Conservation (phyloP, 2,113 vertebrate species). For the Stictonetta naevosa region DNA sequence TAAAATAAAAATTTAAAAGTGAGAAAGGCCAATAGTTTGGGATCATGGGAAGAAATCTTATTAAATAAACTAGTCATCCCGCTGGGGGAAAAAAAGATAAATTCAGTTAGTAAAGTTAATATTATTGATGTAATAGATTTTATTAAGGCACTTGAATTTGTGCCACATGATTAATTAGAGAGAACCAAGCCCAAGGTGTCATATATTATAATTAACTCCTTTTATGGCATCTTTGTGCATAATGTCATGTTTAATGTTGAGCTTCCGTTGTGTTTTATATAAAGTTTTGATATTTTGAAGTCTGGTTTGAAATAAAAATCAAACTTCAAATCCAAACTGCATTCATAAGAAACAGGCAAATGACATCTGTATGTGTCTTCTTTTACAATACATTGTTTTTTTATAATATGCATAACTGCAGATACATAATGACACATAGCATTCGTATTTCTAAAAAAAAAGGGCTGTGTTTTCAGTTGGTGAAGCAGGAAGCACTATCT, state of each 20-base stretch:
- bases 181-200: background rate
- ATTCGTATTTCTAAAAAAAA: background rate
- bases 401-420: background rate
- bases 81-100: background rate
- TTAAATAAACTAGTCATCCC: background rate
- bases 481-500: background rate
- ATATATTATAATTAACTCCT: accelerated
- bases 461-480: background rate
- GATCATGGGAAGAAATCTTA: background rate
- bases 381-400: background rate
- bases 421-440: background rate
- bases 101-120: background rate
- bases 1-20: background rate
- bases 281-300: background rate
- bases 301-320: background rate
- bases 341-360: background rate
- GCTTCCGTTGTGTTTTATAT: background rate
- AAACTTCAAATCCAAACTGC: background rate
- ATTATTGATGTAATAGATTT: background rate
- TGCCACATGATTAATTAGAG: background rate
- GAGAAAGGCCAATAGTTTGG: background rate
- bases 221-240: background rate
- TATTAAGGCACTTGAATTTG: background rate
- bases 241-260: background rate
- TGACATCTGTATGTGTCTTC: background rate